These are phyloP conservation scores for Hydractinia echinata DNA, from an alignment of 30 jellyfish, hydroid and myxozoan genomes.

Conservation along the genomic window DNA sequence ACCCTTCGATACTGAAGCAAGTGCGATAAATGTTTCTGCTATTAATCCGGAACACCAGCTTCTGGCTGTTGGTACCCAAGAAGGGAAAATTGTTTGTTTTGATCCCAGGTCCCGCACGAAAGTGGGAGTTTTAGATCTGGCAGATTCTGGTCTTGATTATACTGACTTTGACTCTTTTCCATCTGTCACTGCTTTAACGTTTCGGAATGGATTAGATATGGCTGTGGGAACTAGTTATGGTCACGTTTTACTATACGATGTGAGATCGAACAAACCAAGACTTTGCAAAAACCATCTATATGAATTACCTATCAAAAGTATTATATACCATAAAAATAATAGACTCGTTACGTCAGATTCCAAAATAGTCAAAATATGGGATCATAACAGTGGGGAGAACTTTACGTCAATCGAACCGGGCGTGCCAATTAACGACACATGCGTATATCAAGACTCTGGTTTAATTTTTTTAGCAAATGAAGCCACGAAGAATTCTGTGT, in stretches of 20 bases:
- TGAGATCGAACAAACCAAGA: conserved; percentile 78
- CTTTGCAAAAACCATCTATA: conserved; percentile 72
- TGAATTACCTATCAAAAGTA: conserved; percentile 66
- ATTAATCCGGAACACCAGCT: conserved; percentile 78
- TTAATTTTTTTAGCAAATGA: conserved; percentile 87
- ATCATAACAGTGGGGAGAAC: conserved; percentile 62
- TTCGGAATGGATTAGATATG: conserved; percentile 71
- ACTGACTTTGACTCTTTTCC: conserved; percentile 29
- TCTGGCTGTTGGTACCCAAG: conserved; percentile 85
- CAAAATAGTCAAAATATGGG: conserved; percentile 83
- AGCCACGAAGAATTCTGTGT: conserved; percentile 79
- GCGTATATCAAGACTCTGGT: conserved; percentile 82
- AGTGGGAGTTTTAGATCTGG: conserved; percentile 65
- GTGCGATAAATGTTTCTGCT: conserved; percentile 76
- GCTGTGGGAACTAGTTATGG: conserved; percentile 92
- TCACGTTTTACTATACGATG: conserved; percentile 76
- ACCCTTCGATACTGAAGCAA: conserved; percentile 57
- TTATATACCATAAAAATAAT: conserved; percentile 53
- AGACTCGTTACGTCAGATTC: conserved; percentile 60
- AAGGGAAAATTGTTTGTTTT: conserved; percentile 79
- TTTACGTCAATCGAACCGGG: conserved; percentile 97
- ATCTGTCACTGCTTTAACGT: conserved; percentile 80
- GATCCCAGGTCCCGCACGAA: conserved; percentile 78
- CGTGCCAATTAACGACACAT: conserved; percentile 71
- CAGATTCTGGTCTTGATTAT: conserved; percentile 11